Evolutionary conservation across 2,113 vertebrate genomes (phyloP).

Genomic region (Athene noctua): DNA sequence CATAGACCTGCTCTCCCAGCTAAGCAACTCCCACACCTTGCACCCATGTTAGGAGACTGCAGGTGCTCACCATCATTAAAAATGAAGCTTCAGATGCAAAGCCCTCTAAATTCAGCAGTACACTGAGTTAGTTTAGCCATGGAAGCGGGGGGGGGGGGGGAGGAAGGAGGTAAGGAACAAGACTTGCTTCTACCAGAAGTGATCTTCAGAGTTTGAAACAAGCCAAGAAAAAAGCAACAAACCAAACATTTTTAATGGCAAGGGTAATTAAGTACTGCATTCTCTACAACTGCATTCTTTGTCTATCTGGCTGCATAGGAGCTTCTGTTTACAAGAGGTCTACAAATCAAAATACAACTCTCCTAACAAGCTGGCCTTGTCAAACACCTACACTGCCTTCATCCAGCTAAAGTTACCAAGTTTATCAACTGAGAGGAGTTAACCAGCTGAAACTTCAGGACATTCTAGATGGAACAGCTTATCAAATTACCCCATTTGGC

Average conservation of each 20-base stretch:
- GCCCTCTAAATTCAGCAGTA: background rate
- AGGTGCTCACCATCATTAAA: background rate
- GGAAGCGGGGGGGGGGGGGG: background rate
- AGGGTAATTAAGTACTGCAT: background rate
- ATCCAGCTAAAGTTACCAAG: background rate
- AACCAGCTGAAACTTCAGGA: background rate
- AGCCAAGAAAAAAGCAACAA: background rate
- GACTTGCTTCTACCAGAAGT: background rate
- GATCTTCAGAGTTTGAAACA: background rate
- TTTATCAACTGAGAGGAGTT: background rate
- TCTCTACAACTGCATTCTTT: background rate
- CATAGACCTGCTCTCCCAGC: background rate
- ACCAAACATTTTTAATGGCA: background rate
- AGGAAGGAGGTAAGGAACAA: background rate
- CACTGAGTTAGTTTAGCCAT: background rate
- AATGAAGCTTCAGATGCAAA: background rate
- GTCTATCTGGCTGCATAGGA: background rate
- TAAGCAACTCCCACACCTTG: background rate
- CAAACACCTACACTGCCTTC: background rate
- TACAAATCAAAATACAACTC: background rate
- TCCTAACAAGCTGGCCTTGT: background rate
- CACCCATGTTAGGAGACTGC: background rate
- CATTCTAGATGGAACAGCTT: background rate
- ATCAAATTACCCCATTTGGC: background rate
- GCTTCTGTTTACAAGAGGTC: background rate